A percentile compares a stretch with the other conserved stretches of the same genome.
These are phyloP conservation scores for Phataginus tricuspis DNA, from an alignment of 2,797 vertebrate species.

Conservation along the genomic window DNA sequence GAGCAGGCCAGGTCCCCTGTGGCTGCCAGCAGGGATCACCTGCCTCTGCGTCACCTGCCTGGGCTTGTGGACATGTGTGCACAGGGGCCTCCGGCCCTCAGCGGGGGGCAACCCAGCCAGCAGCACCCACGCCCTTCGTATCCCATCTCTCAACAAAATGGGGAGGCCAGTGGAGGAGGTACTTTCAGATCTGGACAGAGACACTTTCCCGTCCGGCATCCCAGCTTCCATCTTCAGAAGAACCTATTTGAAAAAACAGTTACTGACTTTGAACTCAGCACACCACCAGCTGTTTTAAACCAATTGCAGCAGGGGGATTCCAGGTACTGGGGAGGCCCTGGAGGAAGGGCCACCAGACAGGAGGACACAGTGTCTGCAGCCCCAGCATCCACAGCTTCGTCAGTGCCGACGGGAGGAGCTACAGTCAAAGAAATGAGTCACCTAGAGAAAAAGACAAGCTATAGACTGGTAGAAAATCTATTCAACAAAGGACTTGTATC, in stretches of 20 bases:
- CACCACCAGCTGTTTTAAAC: neutral
- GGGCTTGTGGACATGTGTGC: neutral
- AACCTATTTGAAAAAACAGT: neutral
- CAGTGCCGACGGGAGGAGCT: neutral
- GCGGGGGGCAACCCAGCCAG: neutral
- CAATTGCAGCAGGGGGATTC: fast-evolving
- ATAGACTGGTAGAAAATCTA: neutral
- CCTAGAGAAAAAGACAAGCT: neutral
- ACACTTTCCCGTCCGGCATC: fast-evolving
- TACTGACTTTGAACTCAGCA: too few relatives aligned
- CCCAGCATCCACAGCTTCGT: neutral
- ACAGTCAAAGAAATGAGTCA: neutral
- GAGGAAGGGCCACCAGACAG: too few relatives aligned
- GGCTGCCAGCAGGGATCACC: neutral
- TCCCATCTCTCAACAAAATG: too few relatives aligned
- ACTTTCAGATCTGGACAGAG: neutral
- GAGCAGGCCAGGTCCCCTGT: neutral
- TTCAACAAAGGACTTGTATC: too few relatives aligned
- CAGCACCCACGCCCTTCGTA: neutral
- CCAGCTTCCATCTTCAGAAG: neutral
- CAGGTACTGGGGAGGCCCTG: neutral
- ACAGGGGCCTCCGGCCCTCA: neutral
- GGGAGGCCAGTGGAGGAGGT: too few relatives aligned
- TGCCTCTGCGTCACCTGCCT: neutral
- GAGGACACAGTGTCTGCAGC: neutral